phyloP scores from a whole-genome alignment of 1,140 invertebrate genomes.

The Euglossa dilemma region DNA sequence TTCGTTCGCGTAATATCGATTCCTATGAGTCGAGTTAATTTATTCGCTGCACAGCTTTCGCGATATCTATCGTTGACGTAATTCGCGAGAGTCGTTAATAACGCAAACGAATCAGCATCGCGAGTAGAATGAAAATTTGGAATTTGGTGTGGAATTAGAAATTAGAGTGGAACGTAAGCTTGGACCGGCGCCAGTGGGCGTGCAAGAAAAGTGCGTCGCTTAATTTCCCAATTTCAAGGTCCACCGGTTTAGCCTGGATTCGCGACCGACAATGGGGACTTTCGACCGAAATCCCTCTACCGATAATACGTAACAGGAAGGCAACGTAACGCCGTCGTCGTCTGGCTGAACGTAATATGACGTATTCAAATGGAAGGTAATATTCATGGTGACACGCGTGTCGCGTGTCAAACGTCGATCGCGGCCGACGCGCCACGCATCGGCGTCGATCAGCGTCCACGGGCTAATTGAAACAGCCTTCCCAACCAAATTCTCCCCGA shows the following conservation, averaged over 20 bases:
- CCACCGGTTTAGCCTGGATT: neutral
- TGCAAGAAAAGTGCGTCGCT: too few species aligned
- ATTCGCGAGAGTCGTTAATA: too few species aligned
- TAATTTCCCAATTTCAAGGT: neutral
- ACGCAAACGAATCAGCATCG: too few species aligned
- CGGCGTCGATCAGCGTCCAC: neutral
- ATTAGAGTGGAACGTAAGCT: too few species aligned
- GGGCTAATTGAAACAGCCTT: neutral
- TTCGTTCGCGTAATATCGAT: too few species aligned
- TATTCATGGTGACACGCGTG: constrained; percentile 14
- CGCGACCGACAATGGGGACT: neutral
- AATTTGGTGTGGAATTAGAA: too few species aligned
- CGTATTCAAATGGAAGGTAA: constrained; percentile 21
- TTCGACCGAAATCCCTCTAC: neutral
- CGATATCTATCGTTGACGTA: too few species aligned
- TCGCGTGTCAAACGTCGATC: constrained; percentile 19
- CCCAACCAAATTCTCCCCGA: neutral
- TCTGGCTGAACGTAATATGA: constrained; percentile 8
- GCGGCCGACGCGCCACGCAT: neutral
- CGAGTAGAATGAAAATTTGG: too few species aligned
- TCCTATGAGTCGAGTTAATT: too few species aligned
- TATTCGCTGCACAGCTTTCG: too few species aligned
- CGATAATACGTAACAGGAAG: neutral
- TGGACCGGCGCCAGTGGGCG: too few species aligned
- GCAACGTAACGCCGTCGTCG: neutral